Evolutionary conservation across 2,888 invertebrate species (phyloP).

Genomic region (Melikaiella ostensackeni): DNA sequence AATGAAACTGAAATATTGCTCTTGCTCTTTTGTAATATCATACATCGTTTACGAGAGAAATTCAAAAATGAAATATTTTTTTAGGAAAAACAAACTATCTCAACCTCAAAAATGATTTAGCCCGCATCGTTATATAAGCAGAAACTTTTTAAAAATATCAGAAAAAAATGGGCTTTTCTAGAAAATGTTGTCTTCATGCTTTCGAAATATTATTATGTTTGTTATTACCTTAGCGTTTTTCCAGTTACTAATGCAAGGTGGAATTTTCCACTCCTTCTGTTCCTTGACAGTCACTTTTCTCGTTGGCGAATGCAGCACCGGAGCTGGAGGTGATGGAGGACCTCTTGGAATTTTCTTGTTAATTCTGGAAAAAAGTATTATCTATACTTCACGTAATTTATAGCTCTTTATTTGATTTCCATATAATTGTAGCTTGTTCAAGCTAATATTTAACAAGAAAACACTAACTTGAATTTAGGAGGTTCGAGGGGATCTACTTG

Average conservation of each 20-base stretch:
- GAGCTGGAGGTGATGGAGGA: slow-evolving; percentile 99
- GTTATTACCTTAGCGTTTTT: slow-evolving; percentile 91
- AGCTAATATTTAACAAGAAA: neutral
- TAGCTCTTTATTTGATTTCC: neutral
- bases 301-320: slow-evolving; percentile 98
- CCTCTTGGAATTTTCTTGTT: slow-evolving; percentile 99
- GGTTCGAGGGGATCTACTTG: slow-evolving; percentile 99
- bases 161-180: no score
- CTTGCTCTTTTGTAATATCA: no score
- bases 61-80: no score
- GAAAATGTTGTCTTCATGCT: no score
- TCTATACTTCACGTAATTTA: slow-evolving; percentile 6
- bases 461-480: slow-evolving; percentile 88
- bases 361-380: slow-evolving; percentile 81
- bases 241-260: slow-evolving; percentile 99
- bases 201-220: no score
- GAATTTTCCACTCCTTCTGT: slow-evolving; percentile 99
- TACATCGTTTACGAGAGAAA: no score
- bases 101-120: no score
- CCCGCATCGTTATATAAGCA: no score
- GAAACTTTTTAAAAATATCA: no score
- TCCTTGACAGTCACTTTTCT: slow-evolving; percentile 98
- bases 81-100: no score
- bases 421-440: neutral
- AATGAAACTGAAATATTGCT: no score